Evolutionary conservation across 2,888 invertebrate species (phyloP), one percentile per base, ranked within the genome.

Genomic region (Protophormia terraenovae): DNA sequence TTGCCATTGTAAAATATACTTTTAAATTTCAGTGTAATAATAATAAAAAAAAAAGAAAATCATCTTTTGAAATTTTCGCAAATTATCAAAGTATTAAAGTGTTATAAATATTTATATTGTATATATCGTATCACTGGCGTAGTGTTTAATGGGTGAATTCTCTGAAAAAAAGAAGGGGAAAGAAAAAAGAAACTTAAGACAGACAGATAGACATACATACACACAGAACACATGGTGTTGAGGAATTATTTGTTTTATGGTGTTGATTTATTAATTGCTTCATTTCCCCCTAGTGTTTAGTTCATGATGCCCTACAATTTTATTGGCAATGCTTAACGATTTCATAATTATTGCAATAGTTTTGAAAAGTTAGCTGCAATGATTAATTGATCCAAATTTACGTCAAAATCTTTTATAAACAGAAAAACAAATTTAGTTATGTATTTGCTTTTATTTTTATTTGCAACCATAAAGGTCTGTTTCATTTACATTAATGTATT

Each of bases 61-160:
- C 78, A 82, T 78, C 85, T 64, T 85, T 85, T 85, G 85, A 85
- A 71, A 76, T 76, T 85, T 79, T 85, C 85, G 85, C 85, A 82
- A 82, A 85, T 85, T 85, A 85, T 85, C 82, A 79, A 75, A 79
- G 80, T 75, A 82, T 79, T 78, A 82, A 84, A 75, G 78, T 85
- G 75, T 82, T 82, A 85, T 82, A 82, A 81, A 81, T 75, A 81
- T 73, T 85, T 71, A 72, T 58, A 58, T 22, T 35, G n/a, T n/a
- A n/a, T n/a, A n/a, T n/a, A n/a, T n/a, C n/a, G 14, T 10, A 47
- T 50, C 79, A 82, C 75, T 66, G 79, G 62, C 82, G 69, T 71
- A 73, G 69, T 14, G 35, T 41, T 81, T 53, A 62, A 67, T 67
- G 72, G 66, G 29, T 8, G 12, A 35, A 66, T 22, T 29, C 47